Evolutionary conservation across 2,888 invertebrate species (phyloP), one percentile per base, ranked within the genome.

Genomic region (Lacanobia oleracea): DNA sequence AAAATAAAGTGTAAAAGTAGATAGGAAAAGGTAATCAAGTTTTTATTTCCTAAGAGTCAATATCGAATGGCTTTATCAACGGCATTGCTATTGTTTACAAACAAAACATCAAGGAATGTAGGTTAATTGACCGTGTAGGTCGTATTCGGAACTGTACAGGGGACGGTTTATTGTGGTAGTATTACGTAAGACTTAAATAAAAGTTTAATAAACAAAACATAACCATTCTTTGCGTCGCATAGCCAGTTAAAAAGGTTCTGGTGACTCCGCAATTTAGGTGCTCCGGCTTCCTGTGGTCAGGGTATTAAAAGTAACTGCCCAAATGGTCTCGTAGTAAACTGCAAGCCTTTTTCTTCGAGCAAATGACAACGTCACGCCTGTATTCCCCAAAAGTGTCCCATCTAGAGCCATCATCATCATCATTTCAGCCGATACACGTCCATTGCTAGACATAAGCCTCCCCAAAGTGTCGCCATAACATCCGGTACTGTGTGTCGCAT

Each of bases 61-160:
- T 57, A 50, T 50, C 14, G 51, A 60, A 45, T 54, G 53, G 14
- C 57, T 56, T 57, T 37, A 53, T n/a, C 45, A 37, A 43, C 45
- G 12, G 4, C 45, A 27, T 1, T 57, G 53, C 45, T 48, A 59
- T 67, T 72, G 72, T 79, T 79, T 83, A 79, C 67, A 75, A 79
- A 79, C 69, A 81, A 65, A 63, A 51, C 54, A 54, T 37, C 27
- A 16, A 14, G 18, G 65, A 68, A 83, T 67, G 51, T 83, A 64
- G 77, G 77, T 82, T 66, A 77, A 83, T 83, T 72, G 84, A 9
- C 4, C 43, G 78, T 70, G 45, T 21, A 45, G 77, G 73, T 40
- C 66, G 51, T 45, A 65, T 64, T 64, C 50, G 50, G 21, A 18
- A 37, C 45, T 33, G 50, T 14, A 45, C 51, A 16, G n/a, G n/a